A percentile compares a stretch with the other conserved stretches of the same genome.
Conservation (phyloP, 2,113 vertebrate genomes). For the Ammodytes dubius region DNA sequence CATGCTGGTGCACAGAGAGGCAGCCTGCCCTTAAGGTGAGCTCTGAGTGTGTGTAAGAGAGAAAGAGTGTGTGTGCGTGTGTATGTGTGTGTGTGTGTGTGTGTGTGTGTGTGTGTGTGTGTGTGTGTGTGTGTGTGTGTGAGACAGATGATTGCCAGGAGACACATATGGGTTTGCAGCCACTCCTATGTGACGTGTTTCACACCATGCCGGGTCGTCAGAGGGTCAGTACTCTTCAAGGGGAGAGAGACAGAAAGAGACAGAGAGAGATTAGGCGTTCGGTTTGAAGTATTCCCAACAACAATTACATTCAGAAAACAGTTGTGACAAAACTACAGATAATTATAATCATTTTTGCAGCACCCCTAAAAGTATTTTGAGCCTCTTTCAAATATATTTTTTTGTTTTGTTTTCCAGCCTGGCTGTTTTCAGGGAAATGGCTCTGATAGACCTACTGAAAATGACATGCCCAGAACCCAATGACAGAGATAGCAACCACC, state of each 20-base stretch:
- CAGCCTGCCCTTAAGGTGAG: slow-evolving; percentile 46
- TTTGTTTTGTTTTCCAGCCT: background rate
- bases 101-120: slow-evolving; percentile 21
- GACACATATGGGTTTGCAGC: slow-evolving; percentile 16
- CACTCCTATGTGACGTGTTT: slow-evolving; percentile 43
- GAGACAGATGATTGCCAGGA: slow-evolving; percentile 1
- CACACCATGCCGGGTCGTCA: slow-evolving; percentile 48
- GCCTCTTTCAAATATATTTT: background rate
- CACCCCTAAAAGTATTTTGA: background rate
- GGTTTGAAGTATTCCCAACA: background rate
- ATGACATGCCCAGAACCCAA: background rate
- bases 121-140: slow-evolving; percentile 29
- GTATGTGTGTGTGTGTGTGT: slow-evolving; percentile 31
- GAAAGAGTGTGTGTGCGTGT: slow-evolving; percentile 9
- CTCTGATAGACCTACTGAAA: background rate
- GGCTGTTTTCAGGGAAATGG: background rate
- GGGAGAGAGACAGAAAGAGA: background rate
- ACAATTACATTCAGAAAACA: background rate
- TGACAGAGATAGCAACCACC: background rate
- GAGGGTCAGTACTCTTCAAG: slow-evolving; percentile 50
- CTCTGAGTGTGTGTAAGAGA: background rate
- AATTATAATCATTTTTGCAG: background rate
- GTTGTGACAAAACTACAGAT: too few species aligned
- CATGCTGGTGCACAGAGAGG: slow-evolving; percentile 40
- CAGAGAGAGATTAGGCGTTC: background rate